Percentiles rank a stretch among this genome's conserved stretches.
phyloP scores from a whole-genome alignment of 2,113 vertebrate genomes.

The Tretioscincus oriximinensis region DNA sequence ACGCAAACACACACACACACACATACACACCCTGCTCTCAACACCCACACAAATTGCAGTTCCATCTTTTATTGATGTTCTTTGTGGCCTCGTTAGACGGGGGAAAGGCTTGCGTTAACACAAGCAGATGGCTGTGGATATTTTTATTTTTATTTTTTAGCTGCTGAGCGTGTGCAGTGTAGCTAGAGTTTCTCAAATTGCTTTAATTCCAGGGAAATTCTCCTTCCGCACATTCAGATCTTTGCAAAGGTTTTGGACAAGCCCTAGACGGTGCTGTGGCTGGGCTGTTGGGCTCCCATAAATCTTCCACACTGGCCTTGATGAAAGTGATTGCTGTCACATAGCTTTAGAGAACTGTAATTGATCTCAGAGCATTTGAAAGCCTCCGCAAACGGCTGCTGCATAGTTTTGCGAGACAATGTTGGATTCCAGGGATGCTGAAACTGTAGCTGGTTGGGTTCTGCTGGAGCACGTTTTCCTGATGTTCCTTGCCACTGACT shows the following conservation, averaged over 20 bases:
- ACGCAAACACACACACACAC: conserved; percentile 12
- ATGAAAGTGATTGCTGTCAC: not conserved
- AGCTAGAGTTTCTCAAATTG: not conserved
- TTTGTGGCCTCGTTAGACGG: conserved; percentile 17
- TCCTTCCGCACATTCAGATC: not conserved
- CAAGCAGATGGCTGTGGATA: conserved; percentile 19
- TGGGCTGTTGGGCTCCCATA: not conserved
- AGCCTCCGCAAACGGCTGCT: not conserved
- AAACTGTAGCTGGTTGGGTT: not conserved
- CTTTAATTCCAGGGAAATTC: not conserved
- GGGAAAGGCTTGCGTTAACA: conserved; percentile 16
- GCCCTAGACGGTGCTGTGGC: no score
- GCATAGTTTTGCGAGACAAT: not conserved
- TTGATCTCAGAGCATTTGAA: not conserved
- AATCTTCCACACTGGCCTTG: not conserved
- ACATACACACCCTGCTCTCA: conserved; percentile 5
- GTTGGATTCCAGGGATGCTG: no score
- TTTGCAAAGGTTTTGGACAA: not conserved
- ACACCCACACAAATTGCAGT: conserved; percentile 22
- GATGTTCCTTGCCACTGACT: not conserved
- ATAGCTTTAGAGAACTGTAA: not conserved
- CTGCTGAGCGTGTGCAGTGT: not conserved
- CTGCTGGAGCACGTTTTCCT: no score
- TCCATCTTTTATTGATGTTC: conserved; percentile 34
- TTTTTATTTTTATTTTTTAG: not conserved